These are phyloP conservation scores for Alcis repandata DNA, from an alignment of 2,888 invertebrate genomes.

Conservation along the genomic window DNA sequence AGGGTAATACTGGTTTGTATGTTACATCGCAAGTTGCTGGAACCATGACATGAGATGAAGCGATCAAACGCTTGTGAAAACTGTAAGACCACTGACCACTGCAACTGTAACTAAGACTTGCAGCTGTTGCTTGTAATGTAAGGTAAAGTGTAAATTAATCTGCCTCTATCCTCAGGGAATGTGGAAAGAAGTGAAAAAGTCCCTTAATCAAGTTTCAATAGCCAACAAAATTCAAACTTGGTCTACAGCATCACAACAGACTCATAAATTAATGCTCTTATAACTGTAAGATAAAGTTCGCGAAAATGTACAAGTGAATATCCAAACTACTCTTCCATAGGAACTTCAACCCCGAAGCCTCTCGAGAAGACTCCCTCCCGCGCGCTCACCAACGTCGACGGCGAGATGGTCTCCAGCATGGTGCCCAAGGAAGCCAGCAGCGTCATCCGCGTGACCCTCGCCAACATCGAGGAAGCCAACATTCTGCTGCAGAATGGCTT, in stretches of 20 bases:
- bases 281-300: no score
- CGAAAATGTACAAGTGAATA: not conserved
- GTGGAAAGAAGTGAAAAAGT: no score
- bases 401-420: slow-evolving; percentile 82
- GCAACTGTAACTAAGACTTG: no score
- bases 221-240: no score
- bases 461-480: slow-evolving; percentile 92
- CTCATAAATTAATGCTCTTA: no score
- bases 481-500: slow-evolving; percentile 93
- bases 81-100: no score
- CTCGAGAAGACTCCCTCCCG: slow-evolving; percentile 72
- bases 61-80: no score
- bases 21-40: slow-evolving; percentile 3
- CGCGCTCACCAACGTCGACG: slow-evolving; percentile 77
- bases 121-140: no score
- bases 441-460: slow-evolving; percentile 91
- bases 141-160: no score
- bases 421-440: slow-evolving; percentile 87
- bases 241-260: no score
- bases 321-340: slow-evolving; percentile 52
- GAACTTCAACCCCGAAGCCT: slow-evolving; percentile 78
- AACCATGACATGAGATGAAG: not conserved
- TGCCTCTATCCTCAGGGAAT: no score
- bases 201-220: no score
- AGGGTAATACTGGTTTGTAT: slow-evolving; percentile 72